Base-by-base conservation (phyloP, 2,888 invertebrate species). In the Hypselothyrea guttata region DNA sequence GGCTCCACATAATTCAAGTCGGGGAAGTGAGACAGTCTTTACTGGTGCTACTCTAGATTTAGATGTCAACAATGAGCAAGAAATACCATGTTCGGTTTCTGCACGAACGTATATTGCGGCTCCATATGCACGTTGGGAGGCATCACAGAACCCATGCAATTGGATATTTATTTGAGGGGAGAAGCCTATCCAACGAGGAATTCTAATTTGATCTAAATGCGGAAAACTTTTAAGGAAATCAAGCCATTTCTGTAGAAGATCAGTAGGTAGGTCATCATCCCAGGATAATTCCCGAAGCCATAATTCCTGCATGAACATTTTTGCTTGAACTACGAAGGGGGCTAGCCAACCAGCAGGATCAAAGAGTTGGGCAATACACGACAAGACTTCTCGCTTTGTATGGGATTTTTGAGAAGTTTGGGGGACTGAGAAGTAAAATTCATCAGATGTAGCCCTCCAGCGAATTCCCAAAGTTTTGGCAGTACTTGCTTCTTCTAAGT, bases 401-500 rank as follows among this genome's bases (percentile, higher is more conserved):
- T 34, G 12, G 13, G 34, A 7, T 12, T 12, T 22, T 4, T 22
- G 22, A 4, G 2, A 2, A 4, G 22, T 2, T 5, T 5, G 2
- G 22, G 22, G 5, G 3, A 22, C 22, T 5, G 5, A 4, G 9
- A 40, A 40, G 4, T 12, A 42, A 7, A 41, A 28, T n/a, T 41
- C 41, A 8, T 30, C 31, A 1, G 31, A 2, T 3, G 15, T 9
- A 3, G 31, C 13, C 4, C 13, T 12, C 35, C 46, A 35, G 12
- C 35, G 2, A 9, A 35, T n/a, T 4, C 15, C 35, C 1, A 47
- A 22, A 2, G 28, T 44, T 8, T 44, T 44, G 2, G 44, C 31
- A 9, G 15, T n/a, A 8, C 44, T 44, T 4, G 44, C 42, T 9
- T 42, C n/a, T 9, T 42, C 30, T 7, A 13, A 12, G 7, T 46